Base-by-base conservation (phyloP, 2,113 vertebrate species). In the Neolamprologus fasciatus region DNA sequence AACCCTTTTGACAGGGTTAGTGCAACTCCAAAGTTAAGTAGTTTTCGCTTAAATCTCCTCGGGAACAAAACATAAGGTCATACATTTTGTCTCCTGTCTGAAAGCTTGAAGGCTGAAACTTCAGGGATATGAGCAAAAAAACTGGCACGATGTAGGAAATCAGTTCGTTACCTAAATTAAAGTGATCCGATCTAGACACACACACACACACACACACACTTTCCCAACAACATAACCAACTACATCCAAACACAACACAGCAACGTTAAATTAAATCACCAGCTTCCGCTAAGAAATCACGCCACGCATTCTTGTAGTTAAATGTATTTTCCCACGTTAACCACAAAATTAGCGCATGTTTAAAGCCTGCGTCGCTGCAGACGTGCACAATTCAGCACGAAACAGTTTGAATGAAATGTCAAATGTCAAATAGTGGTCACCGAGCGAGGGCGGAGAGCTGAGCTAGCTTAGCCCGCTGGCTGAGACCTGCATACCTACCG, bases 401-500 rank as follows among this genome's bases (percentile, higher is more conserved):
- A 71, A n/a, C 21, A n/a, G 26, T 86, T 78, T 84, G 78, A 83
- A 86, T 91, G 4, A 89, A 82, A 86, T 68, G 80, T 84, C 81
- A 92, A 84, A 84, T 23, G 73, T 86, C 50, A 54, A 45, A 28
- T 4, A 58, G 26, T 55, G 10, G 7, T 9, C 16, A 19, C 45
- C 17, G 28, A 87, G n/a, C 53, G 23, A 19, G 45, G 42, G 58
- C 35, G 6, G 14, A 14, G 16, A 83, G 85, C 80, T 42, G n/a
- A 21, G 54, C 53, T 83, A 92, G 93, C 87, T 78, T 90, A 80
- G 78, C 79, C 12, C 1, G 5, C 2, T 4, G 4, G 7, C 9
- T 23, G 14, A 4, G 5, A 68, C 14, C 31, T 58, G 4, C 37
- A 50, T 55, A 93, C 96, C 16, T 92, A 97, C 97, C 96, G 92